Evolutionary conservation across 1,140 invertebrate genomes (phyloP), one percentile per base, ranked within the genome.

Genomic region (Ips nitidus): DNA sequence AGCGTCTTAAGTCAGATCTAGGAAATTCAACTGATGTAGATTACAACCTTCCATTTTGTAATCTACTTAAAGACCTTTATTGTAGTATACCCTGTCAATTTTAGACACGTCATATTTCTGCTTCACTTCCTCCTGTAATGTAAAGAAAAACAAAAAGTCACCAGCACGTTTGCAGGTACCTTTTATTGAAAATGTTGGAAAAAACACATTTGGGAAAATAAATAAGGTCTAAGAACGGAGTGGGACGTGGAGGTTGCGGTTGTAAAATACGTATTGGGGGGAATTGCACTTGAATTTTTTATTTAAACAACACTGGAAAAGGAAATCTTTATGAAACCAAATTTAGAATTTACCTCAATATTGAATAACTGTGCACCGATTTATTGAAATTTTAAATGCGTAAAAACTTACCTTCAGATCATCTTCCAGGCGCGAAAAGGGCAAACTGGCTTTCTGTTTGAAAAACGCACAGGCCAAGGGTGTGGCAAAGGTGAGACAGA

Each of bases 401-500:
- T 22, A 37, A 37, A 39, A 53, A 53, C 43, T 38, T 71, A 84
- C 84, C 77, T 82, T 81, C 0, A 89, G 80, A 1, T 87, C 83
- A 0, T 80, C 42, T 71, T 91, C 89, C n/a, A 91, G 77, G 6
- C 80, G 81, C 45, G 82, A 75, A 6, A 87, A 84, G 2, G 80
- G 65, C 52, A 90, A 83, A 8, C 83, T 79, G 1, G 90, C 88
- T n/a, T 83, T 84, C 80, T 94, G 92, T 8, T 88, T 86, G 75
- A 93, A 94, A 52, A 94, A 81, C 1, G 92, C 92, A 77, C 92
- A 94, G 60, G 90, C 90, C 1, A 94, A 80, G 0, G 93, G 93
- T 2, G 92, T 94, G n/a, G 92, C 91, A 76, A 94, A 91, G 0
- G 90, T 89, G 3, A 94, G 81, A 71, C 89, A 89, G 36, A 91